Conservation (phyloP, 2,888 invertebrate genomes). For the Kuschelorhynchus macadamiae region DNA sequence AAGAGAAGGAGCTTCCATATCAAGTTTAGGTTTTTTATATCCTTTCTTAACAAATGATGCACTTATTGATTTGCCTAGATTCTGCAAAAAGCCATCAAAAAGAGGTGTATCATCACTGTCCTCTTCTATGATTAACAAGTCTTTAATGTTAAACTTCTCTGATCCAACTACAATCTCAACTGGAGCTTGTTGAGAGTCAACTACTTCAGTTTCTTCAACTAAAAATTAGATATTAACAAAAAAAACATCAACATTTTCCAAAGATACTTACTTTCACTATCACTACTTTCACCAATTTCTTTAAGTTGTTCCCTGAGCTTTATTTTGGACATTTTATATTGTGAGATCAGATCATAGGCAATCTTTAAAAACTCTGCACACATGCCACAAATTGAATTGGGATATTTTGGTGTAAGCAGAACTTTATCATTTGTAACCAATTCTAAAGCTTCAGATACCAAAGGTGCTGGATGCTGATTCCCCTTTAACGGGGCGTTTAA, state of each 20-base stretch:
- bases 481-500: slow-evolving; percentile 26
- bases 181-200: slow-evolving; percentile 5
- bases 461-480: neutral
- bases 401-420: slow-evolving; percentile 22
- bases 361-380: slow-evolving; percentile 42
- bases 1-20: slow-evolving; percentile 21
- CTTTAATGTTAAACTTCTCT: slow-evolving; percentile 32
- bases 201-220: neutral
- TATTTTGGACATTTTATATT: slow-evolving; percentile 25
- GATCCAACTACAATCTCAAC: slow-evolving; percentile 40
- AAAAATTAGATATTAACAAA: neutral
- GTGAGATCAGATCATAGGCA: slow-evolving; percentile 37
- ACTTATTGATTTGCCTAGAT: slow-evolving; percentile 40
- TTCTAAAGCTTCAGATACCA: slow-evolving; percentile 39
- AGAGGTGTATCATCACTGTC: slow-evolving; percentile 8
- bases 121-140: slow-evolving; percentile 42
- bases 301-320: slow-evolving; percentile 12
- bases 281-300: slow-evolving; percentile 1
- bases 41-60: slow-evolving; percentile 41
- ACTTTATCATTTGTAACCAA: slow-evolving; percentile 34
- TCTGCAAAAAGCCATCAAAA: slow-evolving; percentile 41
- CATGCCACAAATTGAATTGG: slow-evolving; percentile 36
- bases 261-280: slow-evolving; percentile 3
- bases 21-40: slow-evolving; percentile 10
- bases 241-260: neutral